These are phyloP conservation scores for Lepus oiostolus DNA, from an alignment of 2,797 vertebrate genomes.

Conservation along the genomic window DNA sequence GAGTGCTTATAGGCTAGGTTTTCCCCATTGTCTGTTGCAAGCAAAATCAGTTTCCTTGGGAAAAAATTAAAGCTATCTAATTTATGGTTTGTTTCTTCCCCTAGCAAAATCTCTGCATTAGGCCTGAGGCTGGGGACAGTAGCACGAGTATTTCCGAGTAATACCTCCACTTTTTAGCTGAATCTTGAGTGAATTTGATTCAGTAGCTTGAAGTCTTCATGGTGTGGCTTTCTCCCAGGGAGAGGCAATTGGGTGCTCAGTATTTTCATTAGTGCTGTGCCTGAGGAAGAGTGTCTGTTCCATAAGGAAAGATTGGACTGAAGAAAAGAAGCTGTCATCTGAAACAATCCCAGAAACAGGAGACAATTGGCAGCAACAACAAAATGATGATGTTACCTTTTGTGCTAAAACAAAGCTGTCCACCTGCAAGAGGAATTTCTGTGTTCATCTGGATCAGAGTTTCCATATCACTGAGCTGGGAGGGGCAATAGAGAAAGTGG, in stretches of 20 bases:
- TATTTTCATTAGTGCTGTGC: background rate
- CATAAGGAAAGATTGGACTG: background rate
- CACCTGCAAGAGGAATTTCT: background rate
- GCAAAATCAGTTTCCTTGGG: background rate
- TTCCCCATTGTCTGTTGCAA: background rate
- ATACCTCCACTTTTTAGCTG: background rate
- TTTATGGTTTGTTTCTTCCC: background rate
- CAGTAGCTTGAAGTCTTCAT: background rate
- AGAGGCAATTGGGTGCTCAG: background rate
- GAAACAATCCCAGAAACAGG: background rate
- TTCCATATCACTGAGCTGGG: background rate
- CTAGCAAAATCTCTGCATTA: background rate
- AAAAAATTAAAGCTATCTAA: background rate
- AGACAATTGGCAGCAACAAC: background rate
- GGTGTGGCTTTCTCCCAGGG: background rate
- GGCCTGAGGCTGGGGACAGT: background rate
- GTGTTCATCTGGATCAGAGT: background rate
- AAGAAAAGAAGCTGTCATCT: background rate
- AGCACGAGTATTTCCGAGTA: background rate
- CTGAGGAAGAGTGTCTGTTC: background rate
- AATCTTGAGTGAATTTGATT: background rate
- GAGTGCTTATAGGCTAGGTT: background rate
- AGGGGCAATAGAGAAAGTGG: background rate
- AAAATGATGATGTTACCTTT: background rate
- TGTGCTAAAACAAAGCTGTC: background rate